Base-by-base conservation (phyloP, 2,113 vertebrate genomes). In the Podiceps cristatus region DNA sequence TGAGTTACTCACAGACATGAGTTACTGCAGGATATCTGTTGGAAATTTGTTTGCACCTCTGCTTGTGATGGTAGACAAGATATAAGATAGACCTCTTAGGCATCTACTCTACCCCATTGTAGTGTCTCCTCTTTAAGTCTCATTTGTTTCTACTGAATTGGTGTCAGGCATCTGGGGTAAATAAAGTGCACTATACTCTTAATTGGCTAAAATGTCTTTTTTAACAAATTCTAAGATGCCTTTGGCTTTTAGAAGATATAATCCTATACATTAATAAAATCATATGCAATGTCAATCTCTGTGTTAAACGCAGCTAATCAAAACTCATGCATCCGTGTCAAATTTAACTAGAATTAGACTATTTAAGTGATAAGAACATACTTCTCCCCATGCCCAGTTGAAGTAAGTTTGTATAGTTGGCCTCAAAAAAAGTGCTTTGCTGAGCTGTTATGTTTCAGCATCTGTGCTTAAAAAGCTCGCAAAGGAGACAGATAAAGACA, bases 71-170 rank as follows among this genome's bases (percentile, higher is more conserved):
- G 3, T 84, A 9, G 11, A 37, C 37, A 37, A 37, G 37, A 37
- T 82, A 3, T 69, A 28, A 33, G 29, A 62, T 5, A 40, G 33
- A 33, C 11, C 40, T 76, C 6, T 45, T 10, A 11, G 6, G 4
- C 11, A 5, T 28, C 22, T 53, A 0, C 7, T 5, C 5, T 35
- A 23, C 23, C 33, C 4, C 17, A 5, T 8, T 87, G 23, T 35
- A 27, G 23, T 2, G 1, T 86, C 33, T 88, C 16, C 8, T 52
- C 14, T 55, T 58, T 15, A 52, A 52, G 5, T 55, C 31, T 50
- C 4, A 15, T 35, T 55, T 84, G 20, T 8, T 63, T 88, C 27
- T 50, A 0, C 53, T 33, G 27, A 56, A 55, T 66, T 90, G 10
- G 55, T 10, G 1, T 45, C 31, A 44, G 42, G 50, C 14, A 40